A percentile compares a stretch with the other conserved stretches of the same genome.
Conservation (phyloP, 2,888 invertebrate species). For the Axea sp. region DNA sequence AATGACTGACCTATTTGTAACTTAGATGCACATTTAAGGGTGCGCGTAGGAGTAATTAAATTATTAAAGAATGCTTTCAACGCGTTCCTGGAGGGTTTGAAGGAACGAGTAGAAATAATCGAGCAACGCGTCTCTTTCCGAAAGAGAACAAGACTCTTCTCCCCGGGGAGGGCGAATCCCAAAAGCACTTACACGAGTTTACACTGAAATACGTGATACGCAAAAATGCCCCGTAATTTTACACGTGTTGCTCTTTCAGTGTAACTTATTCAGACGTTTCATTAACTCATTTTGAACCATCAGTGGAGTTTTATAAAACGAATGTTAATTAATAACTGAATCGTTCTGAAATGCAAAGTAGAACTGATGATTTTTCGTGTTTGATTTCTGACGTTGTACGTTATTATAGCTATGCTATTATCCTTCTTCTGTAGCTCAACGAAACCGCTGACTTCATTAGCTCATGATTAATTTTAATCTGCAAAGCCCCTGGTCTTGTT, state of each 20-base stretch:
- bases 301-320: background rate
- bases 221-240: slow-evolving; percentile 48
- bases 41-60: slow-evolving; percentile 56
- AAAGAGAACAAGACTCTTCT: slow-evolving; percentile 52
- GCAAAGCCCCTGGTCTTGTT: slow-evolving; percentile 71
- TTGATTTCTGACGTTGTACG: too few species aligned
- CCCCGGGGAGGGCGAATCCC: slow-evolving; percentile 49
- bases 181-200: slow-evolving; percentile 55
- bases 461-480: slow-evolving; percentile 76
- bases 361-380: too few species aligned
- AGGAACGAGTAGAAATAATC: slow-evolving; percentile 60
- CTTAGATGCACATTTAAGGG: slow-evolving; percentile 32
- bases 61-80: slow-evolving; percentile 64
- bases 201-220: slow-evolving; percentile 24
- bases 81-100: slow-evolving; percentile 49
- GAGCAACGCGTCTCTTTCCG: slow-evolving; percentile 51
- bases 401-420: slow-evolving; percentile 38
- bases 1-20: slow-evolving; percentile 52
- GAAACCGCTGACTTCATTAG: slow-evolving; percentile 69
- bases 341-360: too few species aligned
- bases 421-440: slow-evolving; percentile 46
- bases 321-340: too few species aligned
- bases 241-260: slow-evolving; percentile 48
- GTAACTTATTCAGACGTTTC: slow-evolving; percentile 28
- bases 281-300: slow-evolving; percentile 1